Conservation (phyloP, 2,888 invertebrate species). For the Tiliacea citrago region DNA sequence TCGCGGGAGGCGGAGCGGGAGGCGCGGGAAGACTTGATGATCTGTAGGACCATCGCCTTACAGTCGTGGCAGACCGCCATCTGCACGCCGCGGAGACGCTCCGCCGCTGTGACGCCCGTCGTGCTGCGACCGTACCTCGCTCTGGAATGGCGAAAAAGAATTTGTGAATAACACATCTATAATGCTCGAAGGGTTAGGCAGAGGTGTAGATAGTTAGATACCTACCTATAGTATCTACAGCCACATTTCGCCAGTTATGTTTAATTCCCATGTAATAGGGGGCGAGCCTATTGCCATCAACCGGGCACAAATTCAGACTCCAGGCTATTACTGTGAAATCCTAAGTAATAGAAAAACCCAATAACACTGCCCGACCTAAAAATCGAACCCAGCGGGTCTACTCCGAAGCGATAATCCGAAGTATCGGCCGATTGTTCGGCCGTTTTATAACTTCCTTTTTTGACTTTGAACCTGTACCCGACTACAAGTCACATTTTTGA, state of each 20-base stretch:
- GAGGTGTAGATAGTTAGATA: neutral
- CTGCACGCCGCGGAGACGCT: conserved; percentile 93
- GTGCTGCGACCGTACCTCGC: conserved; percentile 92
- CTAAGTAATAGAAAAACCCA: no score
- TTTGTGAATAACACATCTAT: neutral
- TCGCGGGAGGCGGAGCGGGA: conserved; percentile 95
- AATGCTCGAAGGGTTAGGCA: neutral
- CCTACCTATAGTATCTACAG: neutral
- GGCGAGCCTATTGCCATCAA: no score
- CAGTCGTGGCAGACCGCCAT: conserved; percentile 98
- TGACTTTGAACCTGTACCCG: no score
- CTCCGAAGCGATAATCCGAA: no score
- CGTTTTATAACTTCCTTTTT: no score
- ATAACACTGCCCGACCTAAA: no score
- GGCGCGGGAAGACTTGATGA: conserved; percentile 96
- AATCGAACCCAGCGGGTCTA: no score
- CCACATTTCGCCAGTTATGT: neutral
- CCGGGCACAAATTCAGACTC: no score
- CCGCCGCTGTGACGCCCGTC: conserved; percentile 89
- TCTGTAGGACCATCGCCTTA: conserved; percentile 97
- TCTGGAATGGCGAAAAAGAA: conserved; percentile 76
- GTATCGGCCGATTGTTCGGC: no score
- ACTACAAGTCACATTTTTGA: no score
- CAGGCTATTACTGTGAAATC: no score
- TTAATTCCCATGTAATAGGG: no score